Conservation (phyloP, 2,797 vertebrate species). For the Enteromius thamalakanensis region DNA sequence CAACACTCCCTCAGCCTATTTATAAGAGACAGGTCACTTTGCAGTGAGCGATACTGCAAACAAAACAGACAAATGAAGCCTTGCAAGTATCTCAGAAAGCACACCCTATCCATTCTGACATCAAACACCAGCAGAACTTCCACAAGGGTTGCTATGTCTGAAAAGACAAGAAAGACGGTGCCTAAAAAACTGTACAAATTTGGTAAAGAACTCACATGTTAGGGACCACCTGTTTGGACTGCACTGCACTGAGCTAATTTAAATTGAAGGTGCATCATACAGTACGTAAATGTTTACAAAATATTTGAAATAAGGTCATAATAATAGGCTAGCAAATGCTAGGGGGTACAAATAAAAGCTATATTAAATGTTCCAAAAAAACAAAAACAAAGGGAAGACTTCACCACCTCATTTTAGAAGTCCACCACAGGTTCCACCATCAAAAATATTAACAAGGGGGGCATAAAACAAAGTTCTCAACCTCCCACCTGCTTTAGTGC, state of each 20-base stretch:
- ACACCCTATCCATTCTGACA: neutral
- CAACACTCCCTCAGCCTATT: neutral
- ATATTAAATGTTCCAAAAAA: neutral
- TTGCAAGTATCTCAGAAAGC: neutral
- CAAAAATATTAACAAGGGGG: neutral
- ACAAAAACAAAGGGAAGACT: neutral
- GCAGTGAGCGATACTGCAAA: neutral
- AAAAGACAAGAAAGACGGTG: neutral
- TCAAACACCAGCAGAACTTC: constrained; percentile 5
- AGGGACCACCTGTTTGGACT: neutral
- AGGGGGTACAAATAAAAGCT: neutral
- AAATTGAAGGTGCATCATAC: neutral
- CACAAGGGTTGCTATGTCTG: neutral
- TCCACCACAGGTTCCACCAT: constrained; percentile 11
- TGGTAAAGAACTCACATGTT: neutral
- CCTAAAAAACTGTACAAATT: neutral
- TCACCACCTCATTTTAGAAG: neutral
- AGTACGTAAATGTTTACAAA: neutral
- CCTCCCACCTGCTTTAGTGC: constrained; percentile 58
- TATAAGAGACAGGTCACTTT: constrained; percentile 11
- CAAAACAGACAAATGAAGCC: neutral
- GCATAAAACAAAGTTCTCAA: constrained; percentile 3
- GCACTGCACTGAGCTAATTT: too few species aligned
- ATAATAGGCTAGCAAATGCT: neutral
- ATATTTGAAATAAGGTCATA: neutral